These are phyloP conservation scores for Drosophila paucipuncta DNA, from an alignment of 2,888 invertebrate species.

Conservation along the genomic window DNA sequence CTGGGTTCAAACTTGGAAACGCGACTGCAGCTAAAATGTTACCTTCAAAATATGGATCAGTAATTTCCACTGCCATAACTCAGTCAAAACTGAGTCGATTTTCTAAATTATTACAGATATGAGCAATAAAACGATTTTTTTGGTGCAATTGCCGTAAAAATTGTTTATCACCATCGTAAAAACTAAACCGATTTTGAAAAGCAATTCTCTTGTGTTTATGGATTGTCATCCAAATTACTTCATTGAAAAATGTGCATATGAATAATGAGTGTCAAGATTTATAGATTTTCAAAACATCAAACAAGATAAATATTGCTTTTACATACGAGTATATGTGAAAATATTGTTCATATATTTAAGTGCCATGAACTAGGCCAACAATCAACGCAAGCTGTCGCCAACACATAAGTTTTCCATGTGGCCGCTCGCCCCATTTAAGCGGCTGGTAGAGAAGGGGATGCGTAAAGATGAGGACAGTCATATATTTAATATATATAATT, in stretches of 20 bases:
- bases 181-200: not conserved
- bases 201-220: not conserved
- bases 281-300: slow-evolving; percentile 33
- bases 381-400: slow-evolving; percentile 30
- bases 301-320: slow-evolving; percentile 12
- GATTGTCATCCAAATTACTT: not conserved
- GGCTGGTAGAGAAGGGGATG: not conserved
- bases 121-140: not conserved
- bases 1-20: not conserved
- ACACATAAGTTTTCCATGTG: slow-evolving; percentile 31
- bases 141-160: not conserved
- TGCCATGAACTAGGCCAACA: slow-evolving; percentile 45
- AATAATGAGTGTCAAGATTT: slow-evolving; percentile 51
- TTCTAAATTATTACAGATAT: not conserved
- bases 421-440: slow-evolving; percentile 26
- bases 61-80: not conserved
- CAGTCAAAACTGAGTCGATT: not conserved
- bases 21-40: not conserved
- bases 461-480: not conserved
- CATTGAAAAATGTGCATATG: slow-evolving; percentile 35
- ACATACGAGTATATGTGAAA: slow-evolving; percentile 42
- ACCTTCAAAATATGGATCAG: not conserved
- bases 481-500: slow-evolving; percentile 13
- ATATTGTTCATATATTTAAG: slow-evolving; percentile 40
- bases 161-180: not conserved